phyloP scores from a whole-genome alignment of 2,113 vertebrate species.

The Pedionomus torquatus region DNA sequence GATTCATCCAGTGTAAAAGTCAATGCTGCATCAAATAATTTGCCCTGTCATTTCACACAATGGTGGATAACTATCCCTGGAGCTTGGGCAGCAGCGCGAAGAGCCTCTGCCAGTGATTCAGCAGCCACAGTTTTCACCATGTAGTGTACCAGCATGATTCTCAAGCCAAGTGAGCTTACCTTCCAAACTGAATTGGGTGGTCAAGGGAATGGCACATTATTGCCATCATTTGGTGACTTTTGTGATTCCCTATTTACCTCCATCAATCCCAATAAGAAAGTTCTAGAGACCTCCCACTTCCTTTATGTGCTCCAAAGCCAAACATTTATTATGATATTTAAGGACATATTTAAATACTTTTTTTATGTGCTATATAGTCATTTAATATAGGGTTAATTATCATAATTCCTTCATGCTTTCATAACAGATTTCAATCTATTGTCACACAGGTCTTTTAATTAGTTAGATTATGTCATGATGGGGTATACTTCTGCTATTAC shows the following conservation, averaged over 20 bases:
- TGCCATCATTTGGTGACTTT: not conserved
- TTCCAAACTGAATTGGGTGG: not conserved
- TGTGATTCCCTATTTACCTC: not conserved
- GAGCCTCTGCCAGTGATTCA: not conserved
- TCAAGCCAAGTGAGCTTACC: not conserved
- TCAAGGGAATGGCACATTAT: not conserved
- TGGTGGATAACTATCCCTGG: accelerated
- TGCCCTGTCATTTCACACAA: accelerated
- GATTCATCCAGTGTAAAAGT: not conserved
- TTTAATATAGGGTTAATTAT: not conserved
- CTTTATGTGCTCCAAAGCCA: not conserved
- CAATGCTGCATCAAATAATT: not conserved
- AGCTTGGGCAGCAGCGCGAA: not conserved
- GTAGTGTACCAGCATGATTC: not conserved
- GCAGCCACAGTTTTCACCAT: not conserved
- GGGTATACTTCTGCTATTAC: not conserved
- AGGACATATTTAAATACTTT: not conserved
- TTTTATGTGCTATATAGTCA: not conserved
- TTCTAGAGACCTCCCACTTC: not conserved
- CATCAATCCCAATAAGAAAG: not conserved
- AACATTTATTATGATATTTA: not conserved
- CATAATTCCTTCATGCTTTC: not conserved
- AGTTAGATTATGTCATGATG: not conserved
- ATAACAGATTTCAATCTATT: not conserved
- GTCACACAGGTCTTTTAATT: not conserved